Conservation (phyloP, 1,140 invertebrate genomes). For the Pomacea maculata region DNA sequence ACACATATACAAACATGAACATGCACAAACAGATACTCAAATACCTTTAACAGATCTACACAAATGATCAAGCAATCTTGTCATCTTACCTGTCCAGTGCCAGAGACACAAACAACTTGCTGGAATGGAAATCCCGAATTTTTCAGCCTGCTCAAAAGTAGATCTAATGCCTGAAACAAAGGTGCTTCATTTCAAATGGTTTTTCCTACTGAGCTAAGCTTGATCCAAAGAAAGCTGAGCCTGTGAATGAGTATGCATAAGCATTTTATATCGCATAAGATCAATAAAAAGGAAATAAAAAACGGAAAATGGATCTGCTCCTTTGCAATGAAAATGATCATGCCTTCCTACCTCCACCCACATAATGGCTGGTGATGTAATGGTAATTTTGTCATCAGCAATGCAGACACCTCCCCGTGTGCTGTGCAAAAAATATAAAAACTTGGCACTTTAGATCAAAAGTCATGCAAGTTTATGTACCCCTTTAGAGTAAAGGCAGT, state of each 20-base stretch:
- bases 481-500: neutral
- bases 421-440: constrained; percentile 36
- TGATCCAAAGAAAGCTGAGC: neutral
- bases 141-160: constrained; percentile 85
- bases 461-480: too few relatives aligned
- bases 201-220: neutral
- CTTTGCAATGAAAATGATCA: neutral
- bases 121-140: constrained; percentile 82
- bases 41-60: too few relatives aligned
- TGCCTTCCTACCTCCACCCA: constrained; percentile 81
- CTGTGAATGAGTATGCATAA: neutral
- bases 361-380: constrained; percentile 86
- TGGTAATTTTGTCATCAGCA: constrained; percentile 69
- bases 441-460: neutral
- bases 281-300: neutral
- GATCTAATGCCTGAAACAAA: constrained; percentile 77
- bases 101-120: constrained; percentile 84
- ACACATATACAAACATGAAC: too few relatives aligned
- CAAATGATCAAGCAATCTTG: neutral
- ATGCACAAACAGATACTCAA: too few relatives aligned
- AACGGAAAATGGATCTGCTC: too few relatives aligned
- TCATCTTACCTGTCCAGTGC: constrained; percentile 81
- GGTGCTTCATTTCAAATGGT: too few relatives aligned
- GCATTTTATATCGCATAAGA: neutral
- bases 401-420: constrained; percentile 75